Evolutionary conservation across 2,113 vertebrate genomes (phyloP), one percentile per base, ranked within the genome.

Genomic region (Macheiramphus alcinus): DNA sequence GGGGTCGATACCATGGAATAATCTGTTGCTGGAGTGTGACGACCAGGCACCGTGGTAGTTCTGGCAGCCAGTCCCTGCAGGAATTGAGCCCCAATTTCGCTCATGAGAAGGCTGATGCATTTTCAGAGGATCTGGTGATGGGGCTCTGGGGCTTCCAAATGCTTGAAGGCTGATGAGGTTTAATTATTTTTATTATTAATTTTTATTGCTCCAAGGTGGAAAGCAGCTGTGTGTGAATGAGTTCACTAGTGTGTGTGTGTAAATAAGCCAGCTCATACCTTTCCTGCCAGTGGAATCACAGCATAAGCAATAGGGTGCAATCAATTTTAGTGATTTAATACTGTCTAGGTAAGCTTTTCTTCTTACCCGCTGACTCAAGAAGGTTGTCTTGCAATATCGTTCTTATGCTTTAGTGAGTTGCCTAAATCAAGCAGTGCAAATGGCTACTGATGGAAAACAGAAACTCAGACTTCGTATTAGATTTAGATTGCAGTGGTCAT

Each of bases 161-260:
- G 48, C 73, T 88, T 71, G 80, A 83, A 92, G 71, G 82, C 66
- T 86, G 65, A 86, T 90, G 84, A 95, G 42, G 63, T 80, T 93
- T 96, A 94, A 95, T 97, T 90, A 73, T 85, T 97, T 94, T 97
- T 95, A 58, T 91, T 94, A 96, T 97, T 95, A 87, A 96, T 81
- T 88, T 86, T 93, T 86, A 80, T 83, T 72, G 80, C 87, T 95
- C 32, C 0, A 5, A 91, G 86, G 29, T 94, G 47, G 80, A 86
- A 96, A 65, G 56, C 87, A 83, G 71, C 88, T 91, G 56, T 72
- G 22, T 83, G 61, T 88, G 55, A 80, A 79, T 59, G 66, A 85
- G 20, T 66, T 91, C 55, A 72, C 67, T 71, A 42, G 20, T 50
- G 45, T 68, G 22, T 83, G 52, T 90, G 75, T 73, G 34, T 94